phyloP scores from a whole-genome alignment of 2,888 invertebrate species.

The Chloromyia formosa region DNA sequence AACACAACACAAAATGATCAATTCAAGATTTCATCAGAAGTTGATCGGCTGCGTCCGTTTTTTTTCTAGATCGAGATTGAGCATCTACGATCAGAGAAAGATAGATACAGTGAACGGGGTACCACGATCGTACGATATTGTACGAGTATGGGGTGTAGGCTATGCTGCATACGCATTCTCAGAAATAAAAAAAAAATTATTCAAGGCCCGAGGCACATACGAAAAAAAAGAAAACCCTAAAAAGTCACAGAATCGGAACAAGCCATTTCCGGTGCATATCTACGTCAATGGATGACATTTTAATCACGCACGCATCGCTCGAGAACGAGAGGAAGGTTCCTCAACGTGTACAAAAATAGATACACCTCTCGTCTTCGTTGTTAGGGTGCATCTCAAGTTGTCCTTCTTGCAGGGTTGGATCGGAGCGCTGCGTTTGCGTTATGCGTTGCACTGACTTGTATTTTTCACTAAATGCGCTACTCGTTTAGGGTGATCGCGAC shows the following conservation, averaged over 20 bases:
- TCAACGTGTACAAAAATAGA: slow-evolving; percentile 30
- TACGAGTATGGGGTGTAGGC: too few relatives aligned
- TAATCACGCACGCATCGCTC: slow-evolving; percentile 35
- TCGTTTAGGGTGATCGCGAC: too few relatives aligned
- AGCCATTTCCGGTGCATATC: slow-evolving; percentile 48
- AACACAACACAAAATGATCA: not conserved
- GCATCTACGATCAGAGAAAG: slow-evolving; percentile 11
- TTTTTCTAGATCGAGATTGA: slow-evolving; percentile 33
- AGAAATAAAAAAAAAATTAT: not conserved
- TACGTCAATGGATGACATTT: slow-evolving; percentile 34
- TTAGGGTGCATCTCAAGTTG: not conserved
- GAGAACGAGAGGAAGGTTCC: slow-evolving; percentile 2
- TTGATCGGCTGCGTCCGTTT: not conserved
- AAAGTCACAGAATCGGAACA: slow-evolving; percentile 46
- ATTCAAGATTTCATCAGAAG: too few relatives aligned
- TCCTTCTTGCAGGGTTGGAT: not conserved
- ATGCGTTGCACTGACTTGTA: not conserved
- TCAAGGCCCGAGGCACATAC: too few relatives aligned
- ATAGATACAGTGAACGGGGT: not conserved
- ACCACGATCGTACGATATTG: too few relatives aligned
- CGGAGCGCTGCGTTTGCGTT: slow-evolving; percentile 4
- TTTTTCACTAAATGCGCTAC: too few relatives aligned
- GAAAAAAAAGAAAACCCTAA: slow-evolving; percentile 9
- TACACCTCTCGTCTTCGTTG: not conserved
- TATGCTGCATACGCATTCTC: not conserved